A percentile compares a stretch with the other conserved stretches of the same genome.
These are phyloP conservation scores for Gymnosoma rotundatum DNA, from an alignment of 2,888 invertebrate genomes.

Conservation along the genomic window DNA sequence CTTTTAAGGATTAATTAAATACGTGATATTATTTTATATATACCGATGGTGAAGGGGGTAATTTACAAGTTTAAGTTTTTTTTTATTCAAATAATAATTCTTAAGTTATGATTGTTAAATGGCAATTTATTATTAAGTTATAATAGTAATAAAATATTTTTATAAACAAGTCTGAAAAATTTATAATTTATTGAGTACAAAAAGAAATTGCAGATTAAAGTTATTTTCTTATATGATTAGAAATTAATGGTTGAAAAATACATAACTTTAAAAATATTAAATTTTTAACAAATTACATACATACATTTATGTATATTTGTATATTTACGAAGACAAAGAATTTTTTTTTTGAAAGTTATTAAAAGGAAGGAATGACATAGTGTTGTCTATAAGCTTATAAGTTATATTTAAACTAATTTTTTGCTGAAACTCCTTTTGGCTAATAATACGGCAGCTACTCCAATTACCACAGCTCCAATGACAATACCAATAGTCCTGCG, in stretches of 20 bases:
- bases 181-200: not conserved
- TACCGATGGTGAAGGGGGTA: slow-evolving; percentile 4
- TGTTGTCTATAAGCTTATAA: slow-evolving; percentile 4
- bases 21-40: not conserved
- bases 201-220: not conserved
- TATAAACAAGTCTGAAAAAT: no score
- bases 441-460: slow-evolving; percentile 76
- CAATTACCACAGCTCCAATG: slow-evolving; percentile 77
- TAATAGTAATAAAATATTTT: not conserved
- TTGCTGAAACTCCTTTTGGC: slow-evolving; percentile 71
- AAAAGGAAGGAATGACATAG: slow-evolving; percentile 39
- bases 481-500: slow-evolving; percentile 77
- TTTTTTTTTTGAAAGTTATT: not conserved
- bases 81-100: not conserved
- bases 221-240: no score
- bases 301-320: no score
- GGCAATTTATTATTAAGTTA: not conserved
- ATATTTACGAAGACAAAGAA: not conserved
- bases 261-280: not conserved
- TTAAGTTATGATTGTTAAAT: not conserved
- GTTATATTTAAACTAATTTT: slow-evolving; percentile 50
- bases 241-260: not conserved
- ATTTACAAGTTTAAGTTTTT: not conserved
- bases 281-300: not conserved
- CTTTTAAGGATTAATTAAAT: slow-evolving; percentile 79